phyloP scores from a whole-genome alignment of 1,140 invertebrate genomes.

The Oncopeltus fasciatus region DNA sequence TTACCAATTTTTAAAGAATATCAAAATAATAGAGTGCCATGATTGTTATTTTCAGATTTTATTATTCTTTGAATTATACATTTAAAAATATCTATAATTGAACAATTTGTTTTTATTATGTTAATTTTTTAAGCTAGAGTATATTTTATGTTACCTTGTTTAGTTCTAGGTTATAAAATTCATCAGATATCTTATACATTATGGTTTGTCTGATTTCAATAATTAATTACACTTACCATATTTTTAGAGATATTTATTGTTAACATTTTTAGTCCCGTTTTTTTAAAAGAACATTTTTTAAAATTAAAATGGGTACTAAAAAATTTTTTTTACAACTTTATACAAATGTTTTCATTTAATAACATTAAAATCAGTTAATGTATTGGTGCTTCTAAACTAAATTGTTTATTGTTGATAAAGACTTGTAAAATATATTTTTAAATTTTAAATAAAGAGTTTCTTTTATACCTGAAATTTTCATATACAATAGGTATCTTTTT shows the following conservation, averaged over 20 bases:
- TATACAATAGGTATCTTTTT: no score
- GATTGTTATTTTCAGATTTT: neutral
- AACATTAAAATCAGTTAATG: neutral
- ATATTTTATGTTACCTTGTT: neutral
- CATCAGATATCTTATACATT: neutral
- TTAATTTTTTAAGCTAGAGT: neutral
- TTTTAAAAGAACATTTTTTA: neutral
- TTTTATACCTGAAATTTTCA: neutral
- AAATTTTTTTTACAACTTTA: neutral
- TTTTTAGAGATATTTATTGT: neutral
- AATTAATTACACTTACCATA: neutral
- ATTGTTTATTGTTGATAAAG: neutral
- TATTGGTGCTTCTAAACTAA: neutral
- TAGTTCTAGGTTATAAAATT: no score
- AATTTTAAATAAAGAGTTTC: neutral
- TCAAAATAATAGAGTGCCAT: neutral
- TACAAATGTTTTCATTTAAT: neutral
- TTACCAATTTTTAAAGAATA: neutral
- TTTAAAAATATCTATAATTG: neutral
- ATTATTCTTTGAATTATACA: neutral
- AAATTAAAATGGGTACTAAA: neutral
- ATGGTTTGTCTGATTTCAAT: neutral
- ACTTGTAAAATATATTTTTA: neutral
- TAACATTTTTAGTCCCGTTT: neutral
- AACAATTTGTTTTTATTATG: neutral